phyloP scores from a whole-genome alignment of 2,113 vertebrate genomes.

The Myotis lucifugus region DNA sequence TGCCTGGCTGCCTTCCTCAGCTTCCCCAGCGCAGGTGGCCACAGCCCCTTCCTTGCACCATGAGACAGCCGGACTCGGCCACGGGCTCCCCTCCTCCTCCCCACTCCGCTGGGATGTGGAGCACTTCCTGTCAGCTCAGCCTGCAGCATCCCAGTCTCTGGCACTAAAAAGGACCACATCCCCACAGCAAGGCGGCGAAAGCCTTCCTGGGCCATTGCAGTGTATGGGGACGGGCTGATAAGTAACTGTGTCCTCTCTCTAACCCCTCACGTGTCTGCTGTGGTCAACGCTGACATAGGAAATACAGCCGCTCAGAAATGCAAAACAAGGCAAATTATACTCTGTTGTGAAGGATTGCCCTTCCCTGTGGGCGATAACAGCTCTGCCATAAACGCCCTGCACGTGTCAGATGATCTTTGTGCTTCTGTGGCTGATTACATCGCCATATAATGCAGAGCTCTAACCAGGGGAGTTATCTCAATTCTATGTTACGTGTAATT shows the following conservation, averaged over 20 bases:
- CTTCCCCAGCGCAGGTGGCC: not conserved
- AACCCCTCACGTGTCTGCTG: not conserved
- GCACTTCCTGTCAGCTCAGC: not conserved
- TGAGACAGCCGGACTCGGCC: not conserved
- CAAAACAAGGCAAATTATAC: not conserved
- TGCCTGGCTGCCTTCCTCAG: not conserved
- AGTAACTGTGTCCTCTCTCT: not conserved
- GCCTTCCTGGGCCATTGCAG: not conserved
- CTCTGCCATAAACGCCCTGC: not conserved
- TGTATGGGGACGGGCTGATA: not conserved
- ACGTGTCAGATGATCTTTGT: not conserved
- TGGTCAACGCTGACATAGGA: not conserved
- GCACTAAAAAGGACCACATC: not conserved
- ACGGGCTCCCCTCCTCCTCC: not conserved
- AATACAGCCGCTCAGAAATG: not conserved
- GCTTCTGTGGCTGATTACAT: not conserved
- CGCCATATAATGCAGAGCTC: not conserved
- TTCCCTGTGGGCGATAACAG: not conserved
- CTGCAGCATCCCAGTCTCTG: not conserved
- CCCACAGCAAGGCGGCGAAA: not conserved
- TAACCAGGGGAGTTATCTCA: not conserved
- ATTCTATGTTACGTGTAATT: not conserved
- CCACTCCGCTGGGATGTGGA: not conserved
- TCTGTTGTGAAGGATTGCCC: not conserved
- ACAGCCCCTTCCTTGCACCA: not conserved